Base-by-base conservation (phyloP, 2,888 invertebrate species). In the Ophion obscuratus region DNA sequence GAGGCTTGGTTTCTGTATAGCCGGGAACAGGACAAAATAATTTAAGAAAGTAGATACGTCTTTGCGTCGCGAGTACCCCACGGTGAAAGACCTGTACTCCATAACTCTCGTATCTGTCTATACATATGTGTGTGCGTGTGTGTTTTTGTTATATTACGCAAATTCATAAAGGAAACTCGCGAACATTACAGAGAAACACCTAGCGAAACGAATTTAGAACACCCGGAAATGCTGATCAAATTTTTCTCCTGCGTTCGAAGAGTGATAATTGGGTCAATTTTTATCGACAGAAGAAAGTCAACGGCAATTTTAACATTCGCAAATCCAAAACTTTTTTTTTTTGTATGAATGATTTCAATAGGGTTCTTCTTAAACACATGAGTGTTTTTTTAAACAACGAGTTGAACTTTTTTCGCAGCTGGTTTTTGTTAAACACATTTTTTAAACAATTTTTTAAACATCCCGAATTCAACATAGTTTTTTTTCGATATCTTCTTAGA, bases 11-110 rank as follows among this genome's bases (percentile, higher is more conserved):
- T 57, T 36, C 47, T 81, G 71, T 90, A 87, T 90, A 79, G 64
- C 40, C n/a, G 71, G 27, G 86, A 73, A 81, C 90, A 89, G 88
- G 90, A 91, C 90, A 91, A 92, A 92, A 92, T 92, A 91, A 92
- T 92, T 91, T 89, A 88, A 90, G 88, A 90, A 91, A 90, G 90
- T 91, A 85, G 87, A 86, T 88, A 81, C 82, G 85, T 84, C 83
- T 83, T 86, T 86, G 83, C 59, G 83, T 74, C 68, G 36, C 47
- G 59, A 83, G 76, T 81, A 81, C 81, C 70, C 86, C 81, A 83
- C 61, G 78, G 78, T 62, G 20, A 83, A 71, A 80, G 80, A 81
- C 67, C 67, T 77, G 62, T 83, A 71, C 47, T 83, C 66, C 57
- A 77, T 80, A 83, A 47, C 20, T 57, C 62, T 81, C 53, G 53